Conservation (phyloP, 2,797 vertebrate genomes). For the Limnodromus scolopaceus region DNA sequence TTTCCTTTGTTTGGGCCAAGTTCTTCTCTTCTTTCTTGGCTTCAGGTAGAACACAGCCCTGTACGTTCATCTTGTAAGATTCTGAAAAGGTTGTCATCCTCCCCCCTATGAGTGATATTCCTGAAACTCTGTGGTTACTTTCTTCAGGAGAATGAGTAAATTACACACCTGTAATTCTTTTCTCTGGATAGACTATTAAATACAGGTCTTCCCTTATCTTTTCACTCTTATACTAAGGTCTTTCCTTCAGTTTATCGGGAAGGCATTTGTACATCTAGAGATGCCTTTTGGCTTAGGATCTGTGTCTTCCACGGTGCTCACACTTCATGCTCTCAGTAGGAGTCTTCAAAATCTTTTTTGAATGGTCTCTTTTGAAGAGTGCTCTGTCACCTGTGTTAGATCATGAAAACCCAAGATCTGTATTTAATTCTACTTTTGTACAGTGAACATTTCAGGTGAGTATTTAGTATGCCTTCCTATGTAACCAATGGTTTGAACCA, state of each 20-base stretch:
- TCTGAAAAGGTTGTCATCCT: not conserved
- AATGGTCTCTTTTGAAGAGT: slow-evolving; percentile 61
- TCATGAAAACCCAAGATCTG: slow-evolving; percentile 28
- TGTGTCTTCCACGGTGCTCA: not conserved
- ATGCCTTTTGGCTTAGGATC: not conserved
- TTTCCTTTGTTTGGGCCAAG: not conserved
- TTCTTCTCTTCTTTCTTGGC: not conserved
- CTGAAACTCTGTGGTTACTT: not conserved
- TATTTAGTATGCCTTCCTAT: not conserved
- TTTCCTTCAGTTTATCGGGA: not conserved
- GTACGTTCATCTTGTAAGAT: not conserved
- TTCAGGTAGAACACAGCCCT: not conserved
- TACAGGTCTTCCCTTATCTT: not conserved
- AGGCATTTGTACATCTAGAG: not conserved
- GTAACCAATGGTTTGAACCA: not conserved
- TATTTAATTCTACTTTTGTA: slow-evolving; percentile 34
- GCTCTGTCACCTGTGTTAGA: not conserved
- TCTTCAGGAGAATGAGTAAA: not conserved
- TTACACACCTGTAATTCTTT: not conserved
- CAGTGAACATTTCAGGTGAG: slow-evolving; percentile 7
- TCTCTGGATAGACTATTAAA: not conserved
- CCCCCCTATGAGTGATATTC: not conserved
- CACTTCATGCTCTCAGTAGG: not conserved
- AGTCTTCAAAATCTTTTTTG: not conserved
- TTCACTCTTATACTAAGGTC: not conserved